Evolutionary conservation across 2,797 vertebrate genomes (phyloP).

Genomic region (Parauchenoglanis punctatus): DNA sequence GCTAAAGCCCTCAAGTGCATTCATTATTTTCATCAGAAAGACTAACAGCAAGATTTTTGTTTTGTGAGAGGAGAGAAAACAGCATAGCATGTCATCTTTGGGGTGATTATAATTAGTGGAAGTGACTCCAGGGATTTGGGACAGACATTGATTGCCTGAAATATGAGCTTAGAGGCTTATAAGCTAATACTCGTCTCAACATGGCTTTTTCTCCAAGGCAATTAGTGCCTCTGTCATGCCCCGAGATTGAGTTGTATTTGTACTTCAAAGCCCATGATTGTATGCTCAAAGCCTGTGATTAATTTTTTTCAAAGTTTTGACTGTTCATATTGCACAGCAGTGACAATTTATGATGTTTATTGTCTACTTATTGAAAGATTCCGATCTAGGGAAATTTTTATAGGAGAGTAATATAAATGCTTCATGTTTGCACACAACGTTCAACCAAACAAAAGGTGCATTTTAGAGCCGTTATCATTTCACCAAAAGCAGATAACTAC

Average conservation of each 20-base stretch:
- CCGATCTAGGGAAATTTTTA: conserved; percentile 57
- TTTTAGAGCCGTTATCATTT: conserved; percentile 57
- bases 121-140: conserved; percentile 56
- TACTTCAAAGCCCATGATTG: conserved; percentile 33
- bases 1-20: conserved; percentile 31
- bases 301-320: conserved; percentile 39
- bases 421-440: conserved; percentile 57
- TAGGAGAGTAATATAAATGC: conserved; percentile 18
- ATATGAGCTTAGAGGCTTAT: conserved; percentile 53
- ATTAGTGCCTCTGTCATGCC: conserved; percentile 43
- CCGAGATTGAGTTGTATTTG: conserved; percentile 33
- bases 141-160: conserved; percentile 55
- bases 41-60: conserved; percentile 21
- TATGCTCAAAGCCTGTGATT: conserved; percentile 21
- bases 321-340: background rate
- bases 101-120: conserved; percentile 59
- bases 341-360: conserved; percentile 18
- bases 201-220: conserved; percentile 32
- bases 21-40: conserved; percentile 33
- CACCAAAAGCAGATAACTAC: conserved; percentile 66
- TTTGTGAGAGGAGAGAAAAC: conserved; percentile 16
- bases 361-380: conserved; percentile 47
- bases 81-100: conserved; percentile 40
- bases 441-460: conserved; percentile 59
- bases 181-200: conserved; percentile 45